These are phyloP conservation scores for Tenualosa thibaudeaui DNA, from an alignment of 2,797 vertebrate species.

Conservation along the genomic window DNA sequence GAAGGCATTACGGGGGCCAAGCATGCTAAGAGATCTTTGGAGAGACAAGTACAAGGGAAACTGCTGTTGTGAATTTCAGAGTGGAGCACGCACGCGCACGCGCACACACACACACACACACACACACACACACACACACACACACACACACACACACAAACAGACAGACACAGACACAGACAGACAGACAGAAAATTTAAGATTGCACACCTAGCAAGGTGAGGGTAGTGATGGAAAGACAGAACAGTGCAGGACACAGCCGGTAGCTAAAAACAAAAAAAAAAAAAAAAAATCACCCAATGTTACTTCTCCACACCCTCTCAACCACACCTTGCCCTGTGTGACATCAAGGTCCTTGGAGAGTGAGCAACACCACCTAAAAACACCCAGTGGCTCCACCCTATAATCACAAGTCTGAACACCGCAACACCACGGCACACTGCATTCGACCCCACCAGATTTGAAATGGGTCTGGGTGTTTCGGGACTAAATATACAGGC, in stretches of 20 bases:
- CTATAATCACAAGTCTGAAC: constrained; percentile 4
- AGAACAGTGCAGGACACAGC: not conserved
- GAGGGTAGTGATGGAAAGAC: not conserved
- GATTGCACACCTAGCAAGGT: not conserved
- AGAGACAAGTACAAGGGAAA: not conserved
- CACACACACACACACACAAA: too few species aligned
- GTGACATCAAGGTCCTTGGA: not conserved
- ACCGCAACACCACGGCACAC: not conserved
- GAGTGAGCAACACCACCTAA: not conserved
- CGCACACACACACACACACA: not conserved
- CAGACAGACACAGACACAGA: too few species aligned
- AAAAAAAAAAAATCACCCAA: not conserved
- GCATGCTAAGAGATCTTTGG: not conserved
- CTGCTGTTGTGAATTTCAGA: not conserved
- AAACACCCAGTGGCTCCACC: not conserved
- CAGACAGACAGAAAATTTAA: too few species aligned
- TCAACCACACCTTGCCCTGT: not conserved
- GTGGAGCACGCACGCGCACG: not conserved
- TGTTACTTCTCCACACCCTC: constrained; percentile 4
- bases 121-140: too few species aligned
- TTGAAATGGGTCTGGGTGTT: not conserved
- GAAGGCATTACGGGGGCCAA: not conserved
- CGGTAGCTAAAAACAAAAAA: not conserved
- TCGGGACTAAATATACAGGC: not conserved
- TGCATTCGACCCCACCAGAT: not conserved